Conservation (phyloP, 1,140 invertebrate species). For the Branchinecta lynchi region DNA sequence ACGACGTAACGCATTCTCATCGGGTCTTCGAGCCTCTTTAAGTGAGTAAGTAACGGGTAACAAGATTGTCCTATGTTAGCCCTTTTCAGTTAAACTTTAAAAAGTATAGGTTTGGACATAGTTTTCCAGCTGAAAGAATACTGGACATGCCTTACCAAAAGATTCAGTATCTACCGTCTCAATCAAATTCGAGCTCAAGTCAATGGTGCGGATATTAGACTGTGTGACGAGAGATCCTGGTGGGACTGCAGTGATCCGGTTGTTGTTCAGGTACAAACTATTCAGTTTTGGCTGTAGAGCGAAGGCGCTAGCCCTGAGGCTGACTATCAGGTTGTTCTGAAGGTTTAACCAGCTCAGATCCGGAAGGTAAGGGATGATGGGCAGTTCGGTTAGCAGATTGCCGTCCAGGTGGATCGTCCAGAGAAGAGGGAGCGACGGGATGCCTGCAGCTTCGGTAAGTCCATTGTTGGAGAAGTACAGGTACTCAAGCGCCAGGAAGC, state of each 20-base stretch:
- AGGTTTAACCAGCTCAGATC: slow-evolving; percentile 4
- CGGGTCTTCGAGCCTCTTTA: too few relatives aligned
- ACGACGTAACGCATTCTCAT: too few relatives aligned
- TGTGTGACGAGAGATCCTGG: background rate
- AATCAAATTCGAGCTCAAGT: background rate
- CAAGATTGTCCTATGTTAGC: too few relatives aligned
- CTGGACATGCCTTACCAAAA: background rate
- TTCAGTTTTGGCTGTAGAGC: background rate
- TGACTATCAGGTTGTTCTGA: background rate
- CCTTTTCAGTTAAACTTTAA: too few relatives aligned
- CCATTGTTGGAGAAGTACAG: background rate
- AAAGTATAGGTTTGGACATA: too few relatives aligned
- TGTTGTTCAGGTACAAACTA: background rate
- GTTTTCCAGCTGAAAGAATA: too few relatives aligned
- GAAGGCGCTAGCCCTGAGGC: background rate
- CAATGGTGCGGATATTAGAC: background rate
- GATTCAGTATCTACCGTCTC: background rate
- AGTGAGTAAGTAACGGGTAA: too few relatives aligned
- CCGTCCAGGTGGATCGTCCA: background rate
- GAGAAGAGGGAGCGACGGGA: background rate
- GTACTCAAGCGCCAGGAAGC: background rate
- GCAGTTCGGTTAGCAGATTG: background rate
- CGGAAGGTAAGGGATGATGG: background rate
- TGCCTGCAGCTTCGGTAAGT: background rate
- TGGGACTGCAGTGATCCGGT: background rate